Base-by-base conservation (phyloP, 2,888 invertebrate species). In the Cheiracanthium punctorium region DNA sequence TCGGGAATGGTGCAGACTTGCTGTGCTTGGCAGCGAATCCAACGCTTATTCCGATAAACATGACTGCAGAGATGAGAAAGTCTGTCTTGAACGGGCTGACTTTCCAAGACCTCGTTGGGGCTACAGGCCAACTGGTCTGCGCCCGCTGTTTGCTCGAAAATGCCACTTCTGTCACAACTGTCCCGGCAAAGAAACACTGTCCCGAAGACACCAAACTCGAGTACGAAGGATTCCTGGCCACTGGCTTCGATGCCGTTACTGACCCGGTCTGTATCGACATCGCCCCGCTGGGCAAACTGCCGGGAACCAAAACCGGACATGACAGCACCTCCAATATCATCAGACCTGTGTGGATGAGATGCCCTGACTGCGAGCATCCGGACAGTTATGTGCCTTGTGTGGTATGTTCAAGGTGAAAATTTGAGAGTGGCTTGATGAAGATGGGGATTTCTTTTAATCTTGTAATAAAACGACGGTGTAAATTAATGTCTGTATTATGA, bases 371-470 rank as follows among this genome's bases (percentile, higher is more conserved):
- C 20, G 72, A 72, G 1, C 70, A 79, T 12, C 72, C 72, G 5
- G 72, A 65, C 17, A 80, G 65, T 12, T 80, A 30, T 17, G 65
- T 80, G 1, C 24, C 33, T 24, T 80, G 80, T 20, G 80, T 72
- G 4, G 80, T 80, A 0, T 80, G 80, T 43, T 80, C 80, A 8
- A 64, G 80, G 37, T 80, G n/a, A n/a, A n/a, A n/a, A n/a, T n/a
- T n/a, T n/a, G n/a, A n/a, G n/a, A n/a, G n/a, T n/a, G n/a, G n/a
- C n/a, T n/a, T n/a, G n/a, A n/a, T n/a, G n/a, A n/a, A n/a, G n/a
- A n/a, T n/a, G n/a, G n/a, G n/a, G n/a, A n/a, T n/a, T n/a, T n/a
- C n/a, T n/a, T n/a, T n/a, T n/a, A n/a, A n/a, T n/a, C n/a, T n/a
- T n/a, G n/a, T n/a, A n/a, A n/a, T n/a, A n/a, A n/a, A n/a, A n/a